Conservation (phyloP, 2,797 vertebrate species). For the Acipenser ruthenus region DNA sequence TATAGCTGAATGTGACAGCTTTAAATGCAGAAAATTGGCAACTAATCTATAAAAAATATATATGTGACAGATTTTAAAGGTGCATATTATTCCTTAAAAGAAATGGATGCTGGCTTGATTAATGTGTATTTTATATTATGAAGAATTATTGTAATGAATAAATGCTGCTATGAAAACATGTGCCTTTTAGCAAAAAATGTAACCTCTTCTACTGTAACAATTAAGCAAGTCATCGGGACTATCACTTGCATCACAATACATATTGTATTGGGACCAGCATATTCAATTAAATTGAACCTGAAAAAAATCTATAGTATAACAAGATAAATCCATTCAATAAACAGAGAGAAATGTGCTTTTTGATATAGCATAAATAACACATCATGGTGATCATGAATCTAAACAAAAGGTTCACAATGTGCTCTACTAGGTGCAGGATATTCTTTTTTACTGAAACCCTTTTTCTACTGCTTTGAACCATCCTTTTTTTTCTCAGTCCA, state of each 20-base stretch:
- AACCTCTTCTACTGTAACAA: constrained; percentile 28
- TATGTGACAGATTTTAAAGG: constrained; percentile 63
- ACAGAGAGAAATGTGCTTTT: too few relatives aligned
- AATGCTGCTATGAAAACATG: constrained; percentile 3
- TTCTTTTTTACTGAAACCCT: too few relatives aligned
- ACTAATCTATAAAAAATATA: constrained; percentile 55
- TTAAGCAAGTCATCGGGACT: constrained; percentile 16
- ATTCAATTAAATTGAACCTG: too few relatives aligned
- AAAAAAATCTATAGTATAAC: too few relatives aligned
- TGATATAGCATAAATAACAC: too few relatives aligned
- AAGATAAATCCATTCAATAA: too few relatives aligned
- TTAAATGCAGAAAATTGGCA: constrained; percentile 70
- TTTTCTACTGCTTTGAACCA: too few relatives aligned
- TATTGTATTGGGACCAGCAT: background rate
- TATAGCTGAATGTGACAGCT: constrained; percentile 58
- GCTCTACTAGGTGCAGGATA: too few relatives aligned
- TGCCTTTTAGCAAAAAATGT: constrained; percentile 51
- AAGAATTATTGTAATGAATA: background rate
- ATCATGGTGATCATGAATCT: too few relatives aligned
- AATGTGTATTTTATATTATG: too few relatives aligned
- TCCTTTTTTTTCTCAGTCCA: too few relatives aligned
- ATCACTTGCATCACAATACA: constrained; percentile 52
- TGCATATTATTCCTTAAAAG: constrained; percentile 42
- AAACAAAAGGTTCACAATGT: too few relatives aligned
- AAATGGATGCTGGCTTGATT: constrained; percentile 46